Evolutionary conservation across 2,113 vertebrate genomes (phyloP), one percentile per base, ranked within the genome.

Genomic region (Peromyscus leucopus): DNA sequence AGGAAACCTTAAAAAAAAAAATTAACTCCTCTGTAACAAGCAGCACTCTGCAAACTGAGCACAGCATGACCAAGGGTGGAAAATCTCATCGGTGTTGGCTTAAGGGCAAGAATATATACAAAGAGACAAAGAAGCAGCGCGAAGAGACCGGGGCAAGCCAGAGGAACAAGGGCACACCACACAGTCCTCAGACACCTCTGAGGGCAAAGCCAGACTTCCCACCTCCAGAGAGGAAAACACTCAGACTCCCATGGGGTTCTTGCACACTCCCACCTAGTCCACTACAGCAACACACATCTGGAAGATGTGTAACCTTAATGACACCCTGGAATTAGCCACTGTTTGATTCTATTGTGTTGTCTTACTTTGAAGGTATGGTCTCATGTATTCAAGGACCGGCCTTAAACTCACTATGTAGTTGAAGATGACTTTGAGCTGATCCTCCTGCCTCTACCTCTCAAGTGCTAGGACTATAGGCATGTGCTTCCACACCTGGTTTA

Each of bases 41-140:
- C 48, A 94, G 83, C 80, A 94, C 71, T 96, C 48, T 10, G 86
- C 93, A 91, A 89, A 74, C 86, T 65, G 86, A 96, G 89, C 75
- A 42, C 83, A 95, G 88, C 92, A 96, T 94, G 97, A 79, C 69
- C 48, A 22, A 93, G 85, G 71, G 80, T 78, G 97, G 94, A 95
- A 98, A 98, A 98, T 92, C 96, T 93, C 95, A 93, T 90, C 94
- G 97, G 85, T 8, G 72, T 89, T 75, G 86, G 97, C 91, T 42
- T 2, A 42, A 87, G 78, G 90, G 96, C 86, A 90, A 61, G 59
- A 94, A 74, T 2, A 48, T 55, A 1, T 88, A 97, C 93, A 96
- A 92, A 89, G 92, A 63, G 59, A 15, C 1, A 89, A 89, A 91
- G 51, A 26, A 96, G 1, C 0, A 1, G 46, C 82, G 74, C 69